These are phyloP conservation scores for Hippocampus mohnikei DNA, from an alignment of 2,113 vertebrate genomes.

Conservation along the genomic window DNA sequence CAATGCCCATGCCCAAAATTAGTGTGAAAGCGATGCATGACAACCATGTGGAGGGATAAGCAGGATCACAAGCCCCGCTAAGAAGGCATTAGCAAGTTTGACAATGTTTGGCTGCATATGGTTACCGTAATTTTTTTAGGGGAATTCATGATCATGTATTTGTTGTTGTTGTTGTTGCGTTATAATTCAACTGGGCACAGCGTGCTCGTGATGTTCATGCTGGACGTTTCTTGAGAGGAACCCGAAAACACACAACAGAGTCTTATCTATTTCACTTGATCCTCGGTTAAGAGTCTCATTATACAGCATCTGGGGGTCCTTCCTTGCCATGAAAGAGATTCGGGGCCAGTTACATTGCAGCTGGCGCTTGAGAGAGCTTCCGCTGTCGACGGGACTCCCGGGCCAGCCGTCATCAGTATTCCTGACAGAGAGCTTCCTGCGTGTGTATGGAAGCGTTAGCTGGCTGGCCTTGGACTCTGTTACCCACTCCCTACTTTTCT, in stretches of 20 bases:
- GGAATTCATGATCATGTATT: conserved; percentile 61
- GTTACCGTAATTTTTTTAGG: conserved; percentile 43
- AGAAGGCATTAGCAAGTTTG: conserved; percentile 67
- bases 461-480: conserved; percentile 12
- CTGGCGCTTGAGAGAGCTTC: conserved; percentile 75
- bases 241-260: conserved; percentile 45
- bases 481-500: conserved; percentile 27
- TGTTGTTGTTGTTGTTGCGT: conserved; percentile 37
- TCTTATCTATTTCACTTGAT: conserved; percentile 64
- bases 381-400: conserved; percentile 63
- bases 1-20: conserved; percentile 32
- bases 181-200: conserved; percentile 41
- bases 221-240: not conserved
- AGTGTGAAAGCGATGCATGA: conserved; percentile 50
- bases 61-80: conserved; percentile 21
- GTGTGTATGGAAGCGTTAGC: conserved; percentile 52
- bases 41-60: conserved; percentile 49
- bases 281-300: conserved; percentile 54
- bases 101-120: conserved; percentile 59
- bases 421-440: conserved; percentile 72
- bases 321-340: conserved; percentile 69
- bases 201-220: not conserved
- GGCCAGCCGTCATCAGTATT: conserved; percentile 72
- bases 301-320: conserved; percentile 49
- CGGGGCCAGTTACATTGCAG: conserved; percentile 66